Base-by-base conservation (phyloP, 2,888 invertebrate genomes). In the Polymixis flavicincta region DNA sequence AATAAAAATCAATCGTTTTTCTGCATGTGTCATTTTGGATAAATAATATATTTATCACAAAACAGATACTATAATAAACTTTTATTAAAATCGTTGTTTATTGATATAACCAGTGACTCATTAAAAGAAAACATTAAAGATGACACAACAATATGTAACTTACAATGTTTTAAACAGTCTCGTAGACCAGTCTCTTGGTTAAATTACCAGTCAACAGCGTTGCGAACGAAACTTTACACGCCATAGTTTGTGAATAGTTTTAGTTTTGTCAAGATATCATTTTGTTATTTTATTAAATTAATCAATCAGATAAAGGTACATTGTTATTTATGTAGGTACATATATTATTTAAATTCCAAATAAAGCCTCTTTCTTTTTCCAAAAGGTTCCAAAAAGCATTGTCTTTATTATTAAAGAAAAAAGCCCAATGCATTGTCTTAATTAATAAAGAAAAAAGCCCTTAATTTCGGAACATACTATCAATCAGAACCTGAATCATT, bases 61-160 rank as follows among this genome's bases (percentile, higher is more conserved):
- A 52, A 55, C 6, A 64, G 60, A 71, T 78, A 80, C 14, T 69
- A 32, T 37, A 54, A 25, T 61, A 68, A 45, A 69, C 22, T 37
- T 50, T 37, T 0, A 32, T 14, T n/a, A 25, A 37, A 55, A 79
- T 85, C 66, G 14, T 59, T 55, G 22, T 25, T 52, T 52, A 8
- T 32, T 22, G n/a, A 52, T 76, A 32, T 25, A 3, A 37, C 9
- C n/a, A n/a, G 14, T 42, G 28, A 37, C 2, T 50, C n/a, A 50
- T 42, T 32, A 14, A 22, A 48, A 72, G 2, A 45, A 55, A n/a
- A 32, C 8, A 42, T 32, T 28, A n/a, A 28, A 42, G 5, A n/a
- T 28, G 42, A 8, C 5, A 19, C 14, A 67, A n/a, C 9, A 1
- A 19, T 19, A 69, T 8, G 1, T 8, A 6, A 25, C 37, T 71